Evolutionary conservation across 2,888 invertebrate genomes (phyloP).

Genomic region (Netelia virgata): DNA sequence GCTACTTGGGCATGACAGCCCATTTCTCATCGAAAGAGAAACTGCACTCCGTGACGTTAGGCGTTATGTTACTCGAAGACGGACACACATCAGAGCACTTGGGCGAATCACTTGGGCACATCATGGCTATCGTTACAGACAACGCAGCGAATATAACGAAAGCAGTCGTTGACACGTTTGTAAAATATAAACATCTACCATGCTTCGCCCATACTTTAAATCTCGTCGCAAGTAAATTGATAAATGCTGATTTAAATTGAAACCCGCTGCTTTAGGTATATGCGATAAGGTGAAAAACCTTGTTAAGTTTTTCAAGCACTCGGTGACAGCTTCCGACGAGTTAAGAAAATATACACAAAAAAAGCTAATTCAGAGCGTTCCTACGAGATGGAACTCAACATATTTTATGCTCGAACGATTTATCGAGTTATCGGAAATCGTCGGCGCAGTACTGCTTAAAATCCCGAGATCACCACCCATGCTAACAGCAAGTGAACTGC

Average conservation of each 20-base stretch:
- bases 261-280: conserved; percentile 8
- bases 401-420: conserved; percentile 68
- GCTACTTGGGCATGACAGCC: conserved; percentile 55
- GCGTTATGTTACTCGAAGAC: conserved; percentile 54
- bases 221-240: conserved; percentile 13
- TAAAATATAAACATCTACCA: conserved; percentile 45
- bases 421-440: conserved; percentile 42
- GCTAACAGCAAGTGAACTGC: conserved; percentile 59
- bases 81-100: conserved; percentile 63
- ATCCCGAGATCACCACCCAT: conserved; percentile 67
- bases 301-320: conserved; percentile 65
- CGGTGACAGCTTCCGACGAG: conserved; percentile 57
- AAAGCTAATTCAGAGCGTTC: conserved; percentile 66
- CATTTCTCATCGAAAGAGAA: conserved; percentile 46
- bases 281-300: conserved; percentile 58
- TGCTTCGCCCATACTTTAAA: conserved; percentile 51
- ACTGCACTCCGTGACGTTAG: conserved; percentile 49
- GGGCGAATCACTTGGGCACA: conserved; percentile 38
- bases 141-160: conserved; percentile 65
- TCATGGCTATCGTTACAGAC: conserved; percentile 63
- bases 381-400: conserved; percentile 71
- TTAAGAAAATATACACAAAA: conserved; percentile 33
- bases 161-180: conserved; percentile 58
- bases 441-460: conserved; percentile 60
- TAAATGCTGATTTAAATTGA: too few species aligned